Percentiles rank a stretch among this genome's conserved stretches.
These are phyloP conservation scores for Pharmacophagus antenor DNA, from an alignment of 2,888 invertebrate genomes.

Conservation along the genomic window DNA sequence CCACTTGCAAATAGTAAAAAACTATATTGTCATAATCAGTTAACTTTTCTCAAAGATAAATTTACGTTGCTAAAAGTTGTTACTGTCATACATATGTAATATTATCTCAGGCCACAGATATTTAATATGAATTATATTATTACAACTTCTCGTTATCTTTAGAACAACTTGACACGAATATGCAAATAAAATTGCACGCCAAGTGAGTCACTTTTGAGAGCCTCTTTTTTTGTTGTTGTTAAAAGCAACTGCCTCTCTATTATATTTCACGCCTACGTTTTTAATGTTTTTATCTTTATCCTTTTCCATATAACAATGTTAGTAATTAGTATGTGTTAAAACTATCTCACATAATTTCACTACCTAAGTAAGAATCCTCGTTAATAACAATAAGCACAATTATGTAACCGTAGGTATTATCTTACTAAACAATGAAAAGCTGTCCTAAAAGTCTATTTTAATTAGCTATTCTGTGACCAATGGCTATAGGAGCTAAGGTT, in stretches of 20 bases:
- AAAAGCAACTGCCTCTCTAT: neutral
- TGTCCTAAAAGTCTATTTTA: constrained; percentile 19
- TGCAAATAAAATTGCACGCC: constrained; percentile 11
- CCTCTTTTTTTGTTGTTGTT: constrained; percentile 1
- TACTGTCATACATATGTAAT: neutral
- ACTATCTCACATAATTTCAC: no score
- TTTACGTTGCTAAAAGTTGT: neutral
- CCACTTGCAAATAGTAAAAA: neutral
- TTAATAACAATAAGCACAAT: neutral
- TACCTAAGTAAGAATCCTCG: no score
- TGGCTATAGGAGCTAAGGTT: constrained; percentile 24
- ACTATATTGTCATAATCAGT: neutral
- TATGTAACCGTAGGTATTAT: neutral
- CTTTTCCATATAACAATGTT: no score
- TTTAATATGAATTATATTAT: constrained; percentile 1
- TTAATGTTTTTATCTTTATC: neutral
- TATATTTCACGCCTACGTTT: neutral
- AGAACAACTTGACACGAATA: constrained; percentile 17
- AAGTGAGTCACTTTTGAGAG: constrained; percentile 16
- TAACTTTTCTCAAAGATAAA: neutral
- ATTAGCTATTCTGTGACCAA: constrained; percentile 20
- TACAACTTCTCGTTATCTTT: neutral
- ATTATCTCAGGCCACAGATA: neutral
- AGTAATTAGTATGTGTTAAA: no score
- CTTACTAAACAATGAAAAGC: constrained; percentile 6